Percentiles rank a stretch among this genome's conserved stretches.
These are phyloP conservation scores for Brachionus angularis DNA, from an alignment of 1,140 invertebrate genomes.

Conservation along the genomic window DNA sequence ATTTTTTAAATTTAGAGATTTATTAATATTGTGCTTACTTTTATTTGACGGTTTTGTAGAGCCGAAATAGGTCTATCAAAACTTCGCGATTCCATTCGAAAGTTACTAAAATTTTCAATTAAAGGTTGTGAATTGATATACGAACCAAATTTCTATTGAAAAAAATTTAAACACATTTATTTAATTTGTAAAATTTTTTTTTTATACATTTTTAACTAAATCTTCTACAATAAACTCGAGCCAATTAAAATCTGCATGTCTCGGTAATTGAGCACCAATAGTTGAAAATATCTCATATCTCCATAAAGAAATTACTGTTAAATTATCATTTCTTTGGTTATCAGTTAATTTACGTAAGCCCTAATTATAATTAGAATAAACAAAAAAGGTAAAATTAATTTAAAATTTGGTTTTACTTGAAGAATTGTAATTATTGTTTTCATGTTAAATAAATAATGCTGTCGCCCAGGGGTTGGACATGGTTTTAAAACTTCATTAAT, in stretches of 20 bases:
- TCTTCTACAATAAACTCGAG: conserved; percentile 15
- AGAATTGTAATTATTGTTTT: conserved; percentile 55
- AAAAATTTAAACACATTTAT: too few relatives aligned
- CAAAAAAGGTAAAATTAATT: background rate
- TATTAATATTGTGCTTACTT: background rate
- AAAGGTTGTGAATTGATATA: conserved; percentile 1
- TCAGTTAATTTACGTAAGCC: conserved; percentile 52
- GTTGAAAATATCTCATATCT: conserved; percentile 54
- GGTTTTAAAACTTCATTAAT: conserved; percentile 52
- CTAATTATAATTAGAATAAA: conserved; percentile 47
- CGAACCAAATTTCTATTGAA: conserved; percentile 2
- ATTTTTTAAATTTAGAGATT: background rate
- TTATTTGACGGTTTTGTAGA: background rate
- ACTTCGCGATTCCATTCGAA: conserved; percentile 17
- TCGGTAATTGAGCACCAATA: conserved; percentile 52
- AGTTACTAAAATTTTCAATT: conserved; percentile 8
- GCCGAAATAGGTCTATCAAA: conserved; percentile 20
- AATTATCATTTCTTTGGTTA: conserved; percentile 54
- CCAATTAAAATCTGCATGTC: conserved; percentile 42
- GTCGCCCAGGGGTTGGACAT: conserved; percentile 52
- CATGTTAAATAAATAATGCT: conserved; percentile 57
- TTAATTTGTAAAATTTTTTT: background rate
- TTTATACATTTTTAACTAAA: conserved; percentile 12
- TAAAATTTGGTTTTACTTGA: conserved; percentile 49
- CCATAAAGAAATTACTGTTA: conserved; percentile 54